Conservation (phyloP, 1,140 invertebrate species). For the Bombus sylvicola region DNA sequence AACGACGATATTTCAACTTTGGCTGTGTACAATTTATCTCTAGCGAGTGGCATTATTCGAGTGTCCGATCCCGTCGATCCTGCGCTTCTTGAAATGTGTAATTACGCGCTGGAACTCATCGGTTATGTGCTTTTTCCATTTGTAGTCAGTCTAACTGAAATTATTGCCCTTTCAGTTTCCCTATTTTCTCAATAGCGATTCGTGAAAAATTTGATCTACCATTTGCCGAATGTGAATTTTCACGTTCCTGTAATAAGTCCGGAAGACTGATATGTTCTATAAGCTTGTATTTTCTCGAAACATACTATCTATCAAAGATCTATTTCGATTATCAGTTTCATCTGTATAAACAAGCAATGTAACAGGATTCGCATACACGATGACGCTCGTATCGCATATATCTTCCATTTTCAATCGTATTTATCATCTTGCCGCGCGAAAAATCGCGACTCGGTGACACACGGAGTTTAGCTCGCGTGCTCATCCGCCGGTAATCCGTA, state of each 20-base stretch:
- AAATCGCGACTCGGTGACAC: slow-evolving; percentile 3
- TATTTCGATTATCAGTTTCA: neutral
- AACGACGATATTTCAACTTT: slow-evolving; percentile 4
- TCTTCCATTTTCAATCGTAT: slow-evolving; percentile 4
- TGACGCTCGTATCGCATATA: neutral
- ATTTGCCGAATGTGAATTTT: neutral
- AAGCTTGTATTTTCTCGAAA: neutral
- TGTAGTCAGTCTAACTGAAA: neutral
- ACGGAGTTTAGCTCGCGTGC: neutral
- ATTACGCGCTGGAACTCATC: neutral
- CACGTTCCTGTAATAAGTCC: no score
- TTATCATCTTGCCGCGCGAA: neutral
- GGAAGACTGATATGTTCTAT: no score
- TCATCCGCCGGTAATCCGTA: neutral
- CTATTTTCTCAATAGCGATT: neutral
- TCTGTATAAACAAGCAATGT: neutral
- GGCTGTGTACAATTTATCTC: neutral
- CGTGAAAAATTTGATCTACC: neutral
- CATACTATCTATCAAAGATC: neutral
- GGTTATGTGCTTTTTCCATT: neutral
- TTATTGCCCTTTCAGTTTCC: neutral
- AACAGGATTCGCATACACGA: no score
- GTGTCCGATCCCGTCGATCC: neutral
- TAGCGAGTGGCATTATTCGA: neutral
- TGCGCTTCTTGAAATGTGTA: neutral